Evolutionary conservation across 2,113 vertebrate species (phyloP), one percentile per base, ranked within the genome.

Genomic region (Eolophus roseicapilla): DNA sequence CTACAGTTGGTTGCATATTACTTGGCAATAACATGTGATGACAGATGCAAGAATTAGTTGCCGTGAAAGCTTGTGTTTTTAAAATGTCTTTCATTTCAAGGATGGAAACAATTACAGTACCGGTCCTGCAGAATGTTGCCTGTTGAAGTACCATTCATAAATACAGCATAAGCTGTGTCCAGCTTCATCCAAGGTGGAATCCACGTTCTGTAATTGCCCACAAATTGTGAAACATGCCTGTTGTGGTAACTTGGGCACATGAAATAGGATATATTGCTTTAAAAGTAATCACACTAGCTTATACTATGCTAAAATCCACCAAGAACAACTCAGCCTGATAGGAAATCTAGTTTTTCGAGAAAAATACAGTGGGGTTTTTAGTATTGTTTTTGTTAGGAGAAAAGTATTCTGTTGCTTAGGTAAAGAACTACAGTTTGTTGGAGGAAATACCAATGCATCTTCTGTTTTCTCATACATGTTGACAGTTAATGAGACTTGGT

Each of bases 41-140:
- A 92, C 68, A 96, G 90, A 88, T 90, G 68, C 46, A 90, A 68
- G 76, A 64, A 71, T 70, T 59, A 50, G 50, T 90, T 83, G 29
- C 50, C 44, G 27, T 60, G 50, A 83, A 78, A 87, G 55, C 50
- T 59, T 35, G 25, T 77, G 28, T 76, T 95, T 91, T 88, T 88
- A 37, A 94, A 90, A 82, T 65, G 52, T 35, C 46, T 93, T 43
- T 67, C 11, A 14, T 76, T 92, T 70, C 76, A 92, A 86, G 52
- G 46, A 71, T 94, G 85, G 79, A 90, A 90, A 86, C 74, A 88
- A 68, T 92, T 90, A 83, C 29, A 55, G 46, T 77, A 37, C 46
- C 7, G 11, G n/a, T 17, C 28, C 52, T 93, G 49, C 44, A 44
- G 37, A 44, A 14, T 60, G n/a, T 84, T 90, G 39, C 52, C 29